Base-by-base conservation (phyloP, 2,888 invertebrate genomes). In the Pimpla rufipes region DNA sequence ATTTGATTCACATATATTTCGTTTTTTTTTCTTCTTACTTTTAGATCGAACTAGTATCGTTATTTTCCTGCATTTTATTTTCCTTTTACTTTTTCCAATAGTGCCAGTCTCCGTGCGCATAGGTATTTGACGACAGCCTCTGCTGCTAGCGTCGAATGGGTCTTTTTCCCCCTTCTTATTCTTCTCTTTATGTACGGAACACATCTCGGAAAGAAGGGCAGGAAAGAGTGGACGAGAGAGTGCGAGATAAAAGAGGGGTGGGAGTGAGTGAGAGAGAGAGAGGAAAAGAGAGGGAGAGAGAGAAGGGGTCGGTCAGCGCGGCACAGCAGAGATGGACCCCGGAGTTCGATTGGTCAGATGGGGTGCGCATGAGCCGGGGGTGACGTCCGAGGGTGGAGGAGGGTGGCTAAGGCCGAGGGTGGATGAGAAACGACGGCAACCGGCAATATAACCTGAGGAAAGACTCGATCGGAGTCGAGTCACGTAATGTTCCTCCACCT, bases 401-500 rank as follows among this genome's bases (percentile, higher is more conserved):
- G 87, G 85, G 85, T 82, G 85, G 80, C 75, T 45, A 62, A 77
- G 77, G 84, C 57, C 85, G 86, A 86, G 88, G 88, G 87, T 90
- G 92, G 92, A 93, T 93, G 93, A 93, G 92, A 91, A 92, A 93
- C 93, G 92, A 92, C 92, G 88, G 90, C 86, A 91, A 92, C 92
- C 92, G 91, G 93, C 92, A 91, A 93, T 93, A 93, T 93, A 92
- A 92, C 92, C 92, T 91, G 92, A 91, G 92, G 92, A 93, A 92
- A 93, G 91, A 92, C 91, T 90, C 90, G 92, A 93, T 93, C 93
- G 91, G 91, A 93, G 93, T 93, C 93, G 91, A 90, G 93, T 93
- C 93, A 93, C 93, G 93, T 93, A 93, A 92, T 91, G 92, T 91
- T 90, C 92, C 92, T 92, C 92, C 92, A 90, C 91, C 92, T 89